Evolutionary conservation across 2,888 invertebrate species (phyloP).

Genomic region (Apomyelois bistriatella): DNA sequence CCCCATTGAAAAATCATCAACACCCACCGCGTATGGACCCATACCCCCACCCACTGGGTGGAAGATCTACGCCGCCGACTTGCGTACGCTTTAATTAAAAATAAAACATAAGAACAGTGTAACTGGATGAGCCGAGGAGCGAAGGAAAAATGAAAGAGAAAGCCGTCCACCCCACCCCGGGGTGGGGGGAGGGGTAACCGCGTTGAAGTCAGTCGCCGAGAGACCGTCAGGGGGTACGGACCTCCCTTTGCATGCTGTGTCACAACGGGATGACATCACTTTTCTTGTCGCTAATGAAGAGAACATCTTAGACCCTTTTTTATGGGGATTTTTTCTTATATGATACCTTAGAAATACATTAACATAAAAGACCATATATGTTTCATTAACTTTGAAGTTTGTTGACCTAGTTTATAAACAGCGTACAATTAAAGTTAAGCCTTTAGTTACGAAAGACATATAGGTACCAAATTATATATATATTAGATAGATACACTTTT

Average conservation of each 20-base stretch:
- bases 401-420: conserved; percentile 16
- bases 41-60: conserved; percentile 37
- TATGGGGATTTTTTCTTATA: conserved; percentile 17
- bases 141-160: conserved; percentile 81
- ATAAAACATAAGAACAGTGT: conserved; percentile 81
- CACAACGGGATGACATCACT: conserved; percentile 75
- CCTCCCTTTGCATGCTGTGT: conserved; percentile 63
- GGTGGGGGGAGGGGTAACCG: conserved; percentile 49
- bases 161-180: conserved; percentile 66
- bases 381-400: background rate
- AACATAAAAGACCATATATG: too few species aligned
- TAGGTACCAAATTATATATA: too few species aligned
- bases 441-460: background rate
- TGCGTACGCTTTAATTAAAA: conserved; percentile 81
- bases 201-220: conserved; percentile 70
- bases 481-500: too few species aligned
- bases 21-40: conserved; percentile 76
- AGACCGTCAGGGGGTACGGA: conserved; percentile 65
- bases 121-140: conserved; percentile 80
- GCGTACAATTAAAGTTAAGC: background rate
- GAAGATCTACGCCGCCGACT: conserved; percentile 78
- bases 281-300: conserved; percentile 79
- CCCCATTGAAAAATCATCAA: conserved; percentile 81
- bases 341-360: too few species aligned
- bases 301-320: conserved; percentile 68